These are phyloP conservation scores for Colius striatus DNA, from an alignment of 2,113 vertebrate genomes.

Conservation along the genomic window DNA sequence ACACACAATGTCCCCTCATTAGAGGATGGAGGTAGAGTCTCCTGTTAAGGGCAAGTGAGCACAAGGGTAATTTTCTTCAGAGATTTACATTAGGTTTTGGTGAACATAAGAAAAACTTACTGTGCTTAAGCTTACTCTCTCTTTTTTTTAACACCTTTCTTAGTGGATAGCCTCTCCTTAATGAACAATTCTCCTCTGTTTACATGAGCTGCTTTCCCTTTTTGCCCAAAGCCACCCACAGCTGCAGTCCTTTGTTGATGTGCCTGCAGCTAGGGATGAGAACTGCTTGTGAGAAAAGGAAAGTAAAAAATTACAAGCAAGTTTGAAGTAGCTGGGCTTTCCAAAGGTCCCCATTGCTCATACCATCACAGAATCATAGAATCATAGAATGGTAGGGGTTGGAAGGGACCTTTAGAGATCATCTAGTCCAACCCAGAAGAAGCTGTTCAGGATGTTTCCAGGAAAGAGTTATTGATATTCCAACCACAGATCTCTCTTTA, in stretches of 20 bases:
- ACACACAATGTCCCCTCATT: background rate
- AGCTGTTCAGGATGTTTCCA: background rate
- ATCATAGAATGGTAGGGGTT: too few species aligned
- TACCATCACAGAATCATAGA: fast-evolving
- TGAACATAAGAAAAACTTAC: background rate
- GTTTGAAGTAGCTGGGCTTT: background rate
- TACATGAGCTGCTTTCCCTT: fast-evolving
- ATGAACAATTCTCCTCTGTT: background rate
- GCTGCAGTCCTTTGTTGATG: background rate
- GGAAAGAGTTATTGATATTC: background rate
- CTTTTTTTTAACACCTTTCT: background rate
- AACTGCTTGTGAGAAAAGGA: background rate
- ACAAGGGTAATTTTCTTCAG: background rate
- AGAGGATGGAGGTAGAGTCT: background rate
- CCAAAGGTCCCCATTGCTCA: background rate
- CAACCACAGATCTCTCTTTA: background rate
- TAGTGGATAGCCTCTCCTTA: background rate
- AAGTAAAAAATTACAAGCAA: background rate
- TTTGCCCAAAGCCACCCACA: background rate
- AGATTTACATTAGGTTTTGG: background rate
- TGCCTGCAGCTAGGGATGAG: background rate
- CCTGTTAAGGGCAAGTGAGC: background rate
- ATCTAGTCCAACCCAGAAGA: too few species aligned
- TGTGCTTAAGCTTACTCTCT: background rate
- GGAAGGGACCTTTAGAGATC: too few species aligned